phyloP scores from a whole-genome alignment of 2,113 vertebrate species.

The Cololabis saira region DNA sequence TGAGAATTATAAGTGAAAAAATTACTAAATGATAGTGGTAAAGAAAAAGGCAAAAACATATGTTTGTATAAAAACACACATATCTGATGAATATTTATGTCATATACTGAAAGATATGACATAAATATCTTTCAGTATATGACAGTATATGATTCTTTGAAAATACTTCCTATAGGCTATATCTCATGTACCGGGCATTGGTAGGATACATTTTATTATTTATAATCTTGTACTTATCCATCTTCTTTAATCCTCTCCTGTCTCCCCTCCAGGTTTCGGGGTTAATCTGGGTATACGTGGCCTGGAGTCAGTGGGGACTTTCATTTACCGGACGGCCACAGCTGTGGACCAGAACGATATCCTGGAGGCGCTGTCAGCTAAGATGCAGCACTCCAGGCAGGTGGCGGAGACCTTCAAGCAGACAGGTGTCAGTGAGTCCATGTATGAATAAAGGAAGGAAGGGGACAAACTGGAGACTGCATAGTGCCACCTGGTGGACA shows the following conservation, averaged over 20 bases:
- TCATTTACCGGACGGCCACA: constrained; percentile 81
- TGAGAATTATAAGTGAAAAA: no score
- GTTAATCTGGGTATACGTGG: constrained; percentile 84
- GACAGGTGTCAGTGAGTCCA: constrained; percentile 72
- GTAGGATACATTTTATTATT: neutral
- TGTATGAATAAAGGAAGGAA: constrained; percentile 78
- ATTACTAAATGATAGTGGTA: no score
- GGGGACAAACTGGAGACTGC: neutral
- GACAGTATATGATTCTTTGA: no score
- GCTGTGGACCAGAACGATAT: constrained; percentile 82
- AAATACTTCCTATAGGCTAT: no score
- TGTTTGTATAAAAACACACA: no score
- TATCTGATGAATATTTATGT: no score
- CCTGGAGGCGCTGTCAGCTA: constrained; percentile 79
- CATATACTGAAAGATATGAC: no score
- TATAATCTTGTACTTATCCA: neutral
- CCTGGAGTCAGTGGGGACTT: constrained; percentile 82
- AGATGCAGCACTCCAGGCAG: constrained; percentile 83
- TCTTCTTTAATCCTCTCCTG: neutral
- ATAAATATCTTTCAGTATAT: no score
- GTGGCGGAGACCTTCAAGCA: constrained; percentile 81
- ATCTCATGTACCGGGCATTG: neutral
- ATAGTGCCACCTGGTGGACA: constrained; percentile 45
- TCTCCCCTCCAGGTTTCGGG: constrained; percentile 75
- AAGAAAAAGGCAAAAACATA: no score